Evolutionary conservation across 1,140 invertebrate genomes (phyloP), one percentile per base, ranked within the genome.

Genomic region (Pogonomyrmex barbatus): DNA sequence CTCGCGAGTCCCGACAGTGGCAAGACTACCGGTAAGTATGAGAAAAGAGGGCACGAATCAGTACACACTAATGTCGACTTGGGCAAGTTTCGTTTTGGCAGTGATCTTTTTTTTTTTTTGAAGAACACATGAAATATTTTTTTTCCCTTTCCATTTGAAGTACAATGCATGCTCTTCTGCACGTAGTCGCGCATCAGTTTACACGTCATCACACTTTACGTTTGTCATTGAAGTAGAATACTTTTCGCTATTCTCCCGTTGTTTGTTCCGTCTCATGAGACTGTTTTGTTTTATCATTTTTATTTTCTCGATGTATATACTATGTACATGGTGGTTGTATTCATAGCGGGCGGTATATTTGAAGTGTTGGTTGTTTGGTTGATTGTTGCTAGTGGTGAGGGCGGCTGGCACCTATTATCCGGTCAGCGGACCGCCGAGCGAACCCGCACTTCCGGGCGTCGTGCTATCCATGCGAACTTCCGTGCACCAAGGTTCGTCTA

Each of bases 381-480:
- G 95, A 96, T 96, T 96, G 94, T 96, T 97, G 97, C 95, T 97
- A 97, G 97, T 98, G 96, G 97, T 98, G 95, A 98, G 98, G 97
- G 97, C 98, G 94, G 96, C 97, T 92, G 98, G 98, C 94, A 99
- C 98, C 95, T 99, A 98, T 96, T 99, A 98, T 96, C 98, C 98
- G 92, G 96, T 98, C 90, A 98, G 98, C 92, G 97, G 97, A 95
- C 96, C 97, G 94, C 94, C 96, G 92, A 94, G 93, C 92, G 95
- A 95, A 94, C 94, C 95, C 93, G 94, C 95, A 94, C 95, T 95
- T 93, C 95, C 95, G 94, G 93, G 94, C 94, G 94, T 94, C 94
- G 94, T 95, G 93, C 93, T 95, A 95, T 95, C 94, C 94, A 95
- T 95, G 94, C 95, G 95, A 95, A 93, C 94, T 95, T 95, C 95